Evolutionary conservation across 2,888 invertebrate species (phyloP).

Genomic region (Tenthredo distinguenda): DNA sequence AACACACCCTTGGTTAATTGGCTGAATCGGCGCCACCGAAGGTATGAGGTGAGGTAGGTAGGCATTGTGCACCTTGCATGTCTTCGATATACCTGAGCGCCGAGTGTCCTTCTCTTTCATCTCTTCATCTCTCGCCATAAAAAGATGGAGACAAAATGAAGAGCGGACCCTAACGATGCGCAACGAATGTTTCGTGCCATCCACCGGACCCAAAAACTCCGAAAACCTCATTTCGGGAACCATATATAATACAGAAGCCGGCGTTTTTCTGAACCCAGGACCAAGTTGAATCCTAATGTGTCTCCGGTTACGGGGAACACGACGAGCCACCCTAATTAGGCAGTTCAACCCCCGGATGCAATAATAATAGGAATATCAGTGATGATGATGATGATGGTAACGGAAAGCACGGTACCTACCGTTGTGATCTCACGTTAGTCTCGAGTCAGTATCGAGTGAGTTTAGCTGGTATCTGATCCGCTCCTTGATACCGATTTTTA

Average conservation of each 20-base stretch:
- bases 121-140: background rate
- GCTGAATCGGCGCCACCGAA: conserved; percentile 32
- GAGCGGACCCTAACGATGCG: background rate
- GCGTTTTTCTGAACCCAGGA: background rate
- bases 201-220: background rate
- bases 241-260: background rate
- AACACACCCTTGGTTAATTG: conserved; percentile 65
- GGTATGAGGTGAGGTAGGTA: background rate
- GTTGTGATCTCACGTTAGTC: too few relatives aligned
- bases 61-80: background rate
- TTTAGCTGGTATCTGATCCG: background rate
- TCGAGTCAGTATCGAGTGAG: background rate
- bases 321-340: background rate
- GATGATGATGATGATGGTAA: background rate
- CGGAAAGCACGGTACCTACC: background rate
- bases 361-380: background rate
- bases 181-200: conserved; percentile 6
- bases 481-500: background rate
- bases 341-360: background rate
- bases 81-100: background rate
- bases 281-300: background rate
- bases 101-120: background rate
- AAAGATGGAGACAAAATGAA: background rate
- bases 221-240: background rate
- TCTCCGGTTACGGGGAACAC: background rate